Evolutionary conservation across 2,888 invertebrate species (phyloP).

Genomic region (Torymus auratus): DNA sequence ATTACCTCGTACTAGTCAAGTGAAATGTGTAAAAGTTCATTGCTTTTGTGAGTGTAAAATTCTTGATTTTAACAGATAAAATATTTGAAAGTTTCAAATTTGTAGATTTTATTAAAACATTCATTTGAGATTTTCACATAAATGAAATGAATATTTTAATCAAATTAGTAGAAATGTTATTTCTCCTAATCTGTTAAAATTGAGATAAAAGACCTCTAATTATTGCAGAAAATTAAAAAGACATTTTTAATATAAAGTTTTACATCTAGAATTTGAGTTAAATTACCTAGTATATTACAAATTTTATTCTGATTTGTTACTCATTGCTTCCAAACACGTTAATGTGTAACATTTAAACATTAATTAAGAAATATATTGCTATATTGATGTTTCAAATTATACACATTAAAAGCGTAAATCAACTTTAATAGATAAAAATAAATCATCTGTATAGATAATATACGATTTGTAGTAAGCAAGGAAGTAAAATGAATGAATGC

Average conservation of each 20-base stretch:
- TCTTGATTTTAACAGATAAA: conserved; percentile 51
- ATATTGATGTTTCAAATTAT: conserved; percentile 48
- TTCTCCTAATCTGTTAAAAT: conserved; percentile 55
- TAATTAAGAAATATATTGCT: conserved; percentile 40
- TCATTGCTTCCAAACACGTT: conserved; percentile 55
- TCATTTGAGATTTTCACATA: conserved; percentile 31
- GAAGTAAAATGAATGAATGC: conserved; percentile 47
- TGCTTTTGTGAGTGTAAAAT: conserved; percentile 47
- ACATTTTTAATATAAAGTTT: conserved; percentile 36
- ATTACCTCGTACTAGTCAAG: conserved; percentile 58
- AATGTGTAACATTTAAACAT: conserved; percentile 49
- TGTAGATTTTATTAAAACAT: conserved; percentile 41
- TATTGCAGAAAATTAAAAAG: conserved; percentile 42
- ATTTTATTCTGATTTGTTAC: conserved; percentile 44
- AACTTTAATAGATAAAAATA: conserved; percentile 39
- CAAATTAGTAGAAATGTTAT: conserved; percentile 36
- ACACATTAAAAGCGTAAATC: conserved; percentile 43
- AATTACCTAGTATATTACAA: conserved; percentile 34
- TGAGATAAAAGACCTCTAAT: conserved; percentile 29
- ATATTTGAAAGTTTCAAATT: conserved; percentile 22
- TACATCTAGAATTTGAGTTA: conserved; percentile 40
- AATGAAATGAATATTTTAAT: conserved; percentile 46
- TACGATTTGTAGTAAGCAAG: conserved; percentile 43
- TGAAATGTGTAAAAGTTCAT: conserved; percentile 50
- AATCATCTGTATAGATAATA: conserved; percentile 51